Base-by-base conservation (phyloP, 2,797 vertebrate genomes). In the Mus spretus region DNA sequence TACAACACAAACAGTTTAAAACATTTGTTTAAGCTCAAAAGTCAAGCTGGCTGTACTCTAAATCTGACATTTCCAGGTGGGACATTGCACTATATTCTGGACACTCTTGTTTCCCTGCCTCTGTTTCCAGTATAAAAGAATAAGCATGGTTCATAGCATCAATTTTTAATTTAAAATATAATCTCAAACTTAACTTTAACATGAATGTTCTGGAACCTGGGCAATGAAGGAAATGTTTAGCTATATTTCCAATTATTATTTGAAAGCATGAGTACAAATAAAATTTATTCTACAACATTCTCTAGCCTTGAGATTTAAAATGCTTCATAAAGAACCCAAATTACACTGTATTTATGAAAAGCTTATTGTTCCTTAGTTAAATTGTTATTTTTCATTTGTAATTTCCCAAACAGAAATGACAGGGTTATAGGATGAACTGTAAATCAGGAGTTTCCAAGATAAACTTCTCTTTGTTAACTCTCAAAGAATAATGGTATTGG, bases 271-370 rank as follows among this genome's bases (percentile, higher is more conserved):
- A 93, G 9, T 74, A 96, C 50, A 96, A 90, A 40, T 44, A 3
- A 1, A 90, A 6, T 96, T 91, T 92, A 94, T 94, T 89, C 75
- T 65, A 89, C 75, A 83, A 96, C 86, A 15, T 24, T 59, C 91
- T 75, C 65, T 37, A 82, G 47, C 67, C 81, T 90, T 77, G 44
- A 94, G 57, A 95, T 72, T 95, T 91, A 94, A 97, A 24, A 14
- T 86, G 34, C 4, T 47, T 86, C 78, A 88, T 70, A 89, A 96
- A 94, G 53, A 97, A 70, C 5, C 3, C 75, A 88, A 40, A 78
- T 24, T 81, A 77, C 14, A 88, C 55, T 93, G 88, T 83, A 63
- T 89, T 92, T 94, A 94, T 85, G 85, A 92, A 97, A 96, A 95
- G 40, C 17, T 89, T 31, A 65, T 63, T 95, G n/a, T 88, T 77